Evolutionary conservation across 1,140 invertebrate species (phyloP).

Genomic region (Drosophila ficusphila): DNA sequence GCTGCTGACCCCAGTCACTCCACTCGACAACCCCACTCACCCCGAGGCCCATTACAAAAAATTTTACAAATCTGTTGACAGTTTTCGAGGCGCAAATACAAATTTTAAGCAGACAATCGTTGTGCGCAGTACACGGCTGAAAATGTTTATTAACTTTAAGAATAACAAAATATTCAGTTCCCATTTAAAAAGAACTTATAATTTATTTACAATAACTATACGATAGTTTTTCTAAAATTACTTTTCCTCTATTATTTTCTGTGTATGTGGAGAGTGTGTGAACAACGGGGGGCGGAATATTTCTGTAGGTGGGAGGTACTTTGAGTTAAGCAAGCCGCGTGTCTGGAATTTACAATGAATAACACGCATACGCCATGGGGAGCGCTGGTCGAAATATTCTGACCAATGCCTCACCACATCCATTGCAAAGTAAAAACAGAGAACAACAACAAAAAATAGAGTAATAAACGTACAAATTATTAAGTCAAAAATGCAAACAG

Average conservation of each 20-base stretch:
- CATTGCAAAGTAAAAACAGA: conserved; percentile 10
- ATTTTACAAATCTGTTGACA: conserved; percentile 68
- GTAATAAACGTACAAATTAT: conserved; percentile 1
- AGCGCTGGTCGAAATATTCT: conserved; percentile 9
- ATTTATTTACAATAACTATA: too few relatives aligned
- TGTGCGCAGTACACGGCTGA: conserved; percentile 6
- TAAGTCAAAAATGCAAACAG: conserved; percentile 22
- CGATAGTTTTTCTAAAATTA: too few relatives aligned
- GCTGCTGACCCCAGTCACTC: conserved; percentile 35
- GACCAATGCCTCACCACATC: conserved; percentile 2
- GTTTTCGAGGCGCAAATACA: conserved; percentile 60
- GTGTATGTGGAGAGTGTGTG: conserved; percentile 1
- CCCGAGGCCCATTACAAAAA: conserved; percentile 20
- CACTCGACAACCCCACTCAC: conserved; percentile 13
- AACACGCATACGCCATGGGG: conserved; percentile 50
- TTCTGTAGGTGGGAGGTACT: neutral
- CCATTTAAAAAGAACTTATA: too few relatives aligned
- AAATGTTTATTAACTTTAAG: neutral
- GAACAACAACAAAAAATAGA: neutral
- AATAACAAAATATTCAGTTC: too few relatives aligned
- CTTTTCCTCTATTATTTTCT: neutral
- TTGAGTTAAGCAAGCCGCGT: conserved; percentile 28
- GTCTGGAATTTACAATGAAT: conserved; percentile 50
- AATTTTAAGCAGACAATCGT: conserved; percentile 15
- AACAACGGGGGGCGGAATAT: neutral